These are phyloP conservation scores for Meriones unguiculatus DNA, from an alignment of 2,113 vertebrate genomes.

Conservation along the genomic window DNA sequence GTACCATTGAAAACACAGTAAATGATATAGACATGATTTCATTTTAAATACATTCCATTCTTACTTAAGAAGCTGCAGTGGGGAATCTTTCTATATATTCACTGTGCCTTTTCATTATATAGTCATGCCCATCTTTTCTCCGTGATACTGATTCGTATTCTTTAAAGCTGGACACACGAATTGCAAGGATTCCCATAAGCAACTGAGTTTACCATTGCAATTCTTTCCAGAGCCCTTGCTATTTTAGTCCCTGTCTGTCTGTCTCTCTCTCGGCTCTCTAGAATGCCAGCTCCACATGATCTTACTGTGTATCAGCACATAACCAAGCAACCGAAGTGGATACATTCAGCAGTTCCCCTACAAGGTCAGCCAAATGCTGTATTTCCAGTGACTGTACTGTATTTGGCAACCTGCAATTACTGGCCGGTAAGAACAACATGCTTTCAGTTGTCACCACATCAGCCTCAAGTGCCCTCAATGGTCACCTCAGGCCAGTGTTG, in stretches of 20 bases:
- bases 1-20: neutral
- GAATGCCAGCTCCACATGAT: neutral
- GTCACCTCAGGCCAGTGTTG: neutral
- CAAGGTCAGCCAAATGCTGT: conserved; percentile 27
- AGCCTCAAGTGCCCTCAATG: conserved; percentile 3
- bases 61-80: neutral
- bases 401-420: conserved; percentile 35
- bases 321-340: conserved; percentile 59
- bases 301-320: neutral
- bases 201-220: neutral
- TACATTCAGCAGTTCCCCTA: conserved; percentile 24
- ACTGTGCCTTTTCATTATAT: conserved; percentile 13
- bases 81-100: conserved; percentile 3
- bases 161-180: neutral
- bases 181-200: neutral
- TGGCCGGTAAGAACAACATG: neutral
- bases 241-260: conserved; percentile 18
- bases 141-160: conserved; percentile 16
- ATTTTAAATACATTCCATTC: conserved; percentile 34
- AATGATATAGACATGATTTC: neutral
- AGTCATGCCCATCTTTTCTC: conserved; percentile 15
- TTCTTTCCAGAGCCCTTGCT: neutral
- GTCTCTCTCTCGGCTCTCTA: neutral
- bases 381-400: neutral
- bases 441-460: neutral